Base-by-base conservation (phyloP, 2,797 vertebrate species). In the Eutrigla gurnardus region DNA sequence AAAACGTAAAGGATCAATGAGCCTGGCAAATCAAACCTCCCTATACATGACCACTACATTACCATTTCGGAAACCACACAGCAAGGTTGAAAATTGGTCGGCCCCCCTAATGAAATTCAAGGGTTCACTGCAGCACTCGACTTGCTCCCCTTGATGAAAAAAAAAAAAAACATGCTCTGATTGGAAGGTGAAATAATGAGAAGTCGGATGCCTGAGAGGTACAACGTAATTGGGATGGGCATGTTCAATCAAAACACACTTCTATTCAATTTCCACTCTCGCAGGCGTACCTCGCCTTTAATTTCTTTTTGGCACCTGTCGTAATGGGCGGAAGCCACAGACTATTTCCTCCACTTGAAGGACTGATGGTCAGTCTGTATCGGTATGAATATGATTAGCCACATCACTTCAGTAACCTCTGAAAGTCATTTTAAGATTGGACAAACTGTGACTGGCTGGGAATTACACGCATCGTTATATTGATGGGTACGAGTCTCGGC, bases 191-290 rank as follows among this genome's bases (percentile, higher is more conserved):
- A 91, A 84, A 85, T 89, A 92, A 93, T 92, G 89, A 88, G 79
- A 88, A 80, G 52, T 65, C 33, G 54, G 85, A 90, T 89, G 80
- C 86, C 84, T 83, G 85, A 91, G 84, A 89, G 89, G 73, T 84
- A 83, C 73, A 58, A 64, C 64, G 39, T 94, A 93, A 93, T 93
- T 94, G 85, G 81, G 86, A 92, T 68, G 76, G 91, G 87, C 91
- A 88, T 85, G 86, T 92, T 92, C 92, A 93, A 93, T 94, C 93
- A 94, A 93, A 93, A 90, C 82, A 83, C 75, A 77, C 80, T 90
- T 82, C 86, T 70, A 74, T 93, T 91, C 91, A 91, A 92, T 93
- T 93, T 91, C 73, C 77, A 72, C 65, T 74, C 75, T 81, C 64
- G 75, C 71, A 62, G 74, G 57, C 63, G 61, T 73, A 76, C 60